Evolutionary conservation across 2,113 vertebrate genomes (phyloP).

Genomic region (Astatotilapia flaviijosephi): DNA sequence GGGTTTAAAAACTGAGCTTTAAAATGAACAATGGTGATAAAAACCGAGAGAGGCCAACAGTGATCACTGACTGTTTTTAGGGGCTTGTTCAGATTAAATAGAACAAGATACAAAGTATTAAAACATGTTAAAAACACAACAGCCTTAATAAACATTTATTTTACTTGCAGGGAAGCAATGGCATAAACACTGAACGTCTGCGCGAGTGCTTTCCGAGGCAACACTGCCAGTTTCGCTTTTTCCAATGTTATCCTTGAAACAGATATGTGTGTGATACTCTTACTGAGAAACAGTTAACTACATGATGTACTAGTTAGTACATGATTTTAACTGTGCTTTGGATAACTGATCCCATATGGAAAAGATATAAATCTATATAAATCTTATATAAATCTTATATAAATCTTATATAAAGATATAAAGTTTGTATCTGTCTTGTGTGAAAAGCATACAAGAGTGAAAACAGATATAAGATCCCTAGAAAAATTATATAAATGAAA

Average conservation of each 20-base stretch:
- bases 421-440: background rate
- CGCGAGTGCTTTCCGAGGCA: background rate
- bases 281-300: background rate
- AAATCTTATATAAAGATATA: background rate
- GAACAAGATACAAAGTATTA: background rate
- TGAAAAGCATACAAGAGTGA: too few species aligned
- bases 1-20: background rate
- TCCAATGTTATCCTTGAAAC: background rate
- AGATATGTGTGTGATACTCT: background rate
- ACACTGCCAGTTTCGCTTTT: background rate
- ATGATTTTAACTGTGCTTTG: background rate
- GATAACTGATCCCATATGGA: background rate
- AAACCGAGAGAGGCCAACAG: background rate
- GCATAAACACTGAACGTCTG: background rate
- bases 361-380: background rate
- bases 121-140: background rate
- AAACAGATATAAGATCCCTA: too few species aligned
- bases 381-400: background rate
- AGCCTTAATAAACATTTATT: background rate
- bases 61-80: background rate
- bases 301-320: background rate
- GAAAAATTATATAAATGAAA: too few species aligned
- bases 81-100: background rate
- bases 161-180: background rate
- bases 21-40: background rate